Base-by-base conservation (phyloP, 2,888 invertebrate genomes). In the Zygaena filipendulae region DNA sequence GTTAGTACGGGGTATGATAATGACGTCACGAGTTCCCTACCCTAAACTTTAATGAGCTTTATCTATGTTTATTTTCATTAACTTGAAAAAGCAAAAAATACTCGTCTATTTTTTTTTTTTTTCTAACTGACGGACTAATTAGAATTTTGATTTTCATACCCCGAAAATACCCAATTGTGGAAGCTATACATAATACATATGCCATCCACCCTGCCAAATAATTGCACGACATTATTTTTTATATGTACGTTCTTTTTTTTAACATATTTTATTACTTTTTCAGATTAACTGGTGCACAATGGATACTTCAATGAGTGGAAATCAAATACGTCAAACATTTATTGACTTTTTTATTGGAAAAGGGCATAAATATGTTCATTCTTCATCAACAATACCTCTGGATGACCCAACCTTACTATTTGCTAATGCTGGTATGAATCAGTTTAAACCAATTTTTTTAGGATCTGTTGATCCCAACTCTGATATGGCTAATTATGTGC, bases 361-460 rank as follows among this genome's bases (percentile, higher is more conserved):
- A 68, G 67, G 62, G 2, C 99, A 99, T 70, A 86, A 86, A 44
- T 98, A 98, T 83, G 93, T 97, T 12, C 97, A 98, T 66, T 99
- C 98, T 1, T 97, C 96, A 23, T 95, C 96, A 21, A 96, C 96
- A 11, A 95, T 99, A 54, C 99, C 99, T 1, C 82, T 92, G 40
- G 97, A 99, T 79, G 99, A 99, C 74, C 98, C 98, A 12, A 98
- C 98, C 1, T 80, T 99, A 32, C 82, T 99, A 0, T 99, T 99
- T 72, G 84, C 98, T 26, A 99, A 99, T 85, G 98, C 99, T 39
- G 99, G 97, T 28, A 99, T 99, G 99, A 98, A 98, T 67, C 98
- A 98, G 85, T 99, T 93, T 63, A 99, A 99, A 66, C 97, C 98
- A 1, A 94, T 99, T 45, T 99, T 99, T 71, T 82, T 98, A 52